phyloP scores from a whole-genome alignment of 2,113 vertebrate genomes.

The Salminus brasiliensis region DNA sequence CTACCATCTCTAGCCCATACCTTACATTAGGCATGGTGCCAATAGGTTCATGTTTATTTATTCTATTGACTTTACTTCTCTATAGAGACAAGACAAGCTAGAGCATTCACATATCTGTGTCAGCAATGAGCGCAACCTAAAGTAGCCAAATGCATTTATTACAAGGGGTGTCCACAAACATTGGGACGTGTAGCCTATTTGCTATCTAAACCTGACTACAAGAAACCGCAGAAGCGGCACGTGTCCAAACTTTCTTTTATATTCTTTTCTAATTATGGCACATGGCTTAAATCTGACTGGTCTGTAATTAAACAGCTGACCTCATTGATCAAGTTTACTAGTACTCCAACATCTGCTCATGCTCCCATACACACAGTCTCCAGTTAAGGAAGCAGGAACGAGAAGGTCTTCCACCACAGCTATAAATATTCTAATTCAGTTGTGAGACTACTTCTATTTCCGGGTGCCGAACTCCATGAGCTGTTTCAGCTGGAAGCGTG shows the following conservation, averaged over 20 bases:
- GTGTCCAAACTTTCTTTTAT: not conserved
- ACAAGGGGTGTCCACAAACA: too few relatives aligned
- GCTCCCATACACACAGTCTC: not conserved
- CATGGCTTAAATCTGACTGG: not conserved
- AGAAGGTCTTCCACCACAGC: not conserved
- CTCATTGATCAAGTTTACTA: not conserved
- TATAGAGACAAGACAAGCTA: too few relatives aligned
- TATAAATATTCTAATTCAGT: not conserved
- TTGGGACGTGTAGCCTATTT: too few relatives aligned
- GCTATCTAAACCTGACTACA: not conserved
- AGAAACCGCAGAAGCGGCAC: not conserved
- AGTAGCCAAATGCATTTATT: too few relatives aligned
- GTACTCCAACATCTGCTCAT: slow-evolving; percentile 16
- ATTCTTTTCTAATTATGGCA: not conserved
- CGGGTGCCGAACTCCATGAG: slow-evolving; percentile 23
- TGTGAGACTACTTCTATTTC: slow-evolving; percentile 24
- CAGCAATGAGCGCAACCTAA: too few relatives aligned
- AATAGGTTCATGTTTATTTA: too few relatives aligned
- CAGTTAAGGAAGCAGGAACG: not conserved
- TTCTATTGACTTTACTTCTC: too few relatives aligned
- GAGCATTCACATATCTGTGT: not conserved
- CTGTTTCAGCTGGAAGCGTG: slow-evolving; percentile 23
- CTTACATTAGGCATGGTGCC: too few relatives aligned
- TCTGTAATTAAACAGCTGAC: slow-evolving; percentile 9
- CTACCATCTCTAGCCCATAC: too few relatives aligned